Evolutionary conservation across 2,797 vertebrate species (phyloP), one percentile per base, ranked within the genome.

Genomic region (Sebastes goodei): DNA sequence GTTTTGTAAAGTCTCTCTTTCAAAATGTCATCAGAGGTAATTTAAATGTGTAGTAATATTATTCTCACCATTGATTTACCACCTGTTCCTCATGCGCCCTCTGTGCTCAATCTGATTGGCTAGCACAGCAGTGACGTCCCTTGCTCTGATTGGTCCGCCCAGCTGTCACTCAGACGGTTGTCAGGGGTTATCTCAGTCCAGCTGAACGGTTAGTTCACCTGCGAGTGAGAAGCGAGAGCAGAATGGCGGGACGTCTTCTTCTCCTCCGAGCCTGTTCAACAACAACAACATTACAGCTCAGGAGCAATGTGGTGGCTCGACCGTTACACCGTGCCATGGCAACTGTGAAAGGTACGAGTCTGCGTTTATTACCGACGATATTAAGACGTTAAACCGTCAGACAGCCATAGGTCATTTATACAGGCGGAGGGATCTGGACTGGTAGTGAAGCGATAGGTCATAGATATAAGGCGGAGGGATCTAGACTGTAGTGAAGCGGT

Each of bases 231-330:
- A 15, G 38, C 6, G 12, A 42, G 2, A 42, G 2, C 10, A 52
- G 14, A 6, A 96, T 96, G 96, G 94, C 95, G 30, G 91, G 86
- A 59, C 91, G 90, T 66, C 10, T 94, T n/a, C 84, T 96, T 20
- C 91, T 94, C 23, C 91, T 94, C 23, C 90, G 94, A 57, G 71
- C 79, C 15, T 90, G 81, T 56, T 9, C 78, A 1, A 14, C 46
- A n/a, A 52, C 80, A 7, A 38, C 83, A 30, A 21, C 86, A 0
- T 5, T 80, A 23, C 86, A 78, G 64, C 84, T 86, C 35, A 80
- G 87, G 77, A 62, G 68, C 61, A 69, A 60, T 38, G 29, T 27
- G 29, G 46, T 27, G 20, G 33, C 55, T 1, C 78, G 79, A 29
- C 76, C 88, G 9, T 1, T 90, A 2, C 82, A 33, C 9, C 89